Evolutionary conservation across 2,888 invertebrate species (phyloP).

Genomic region (Pteria penguin): DNA sequence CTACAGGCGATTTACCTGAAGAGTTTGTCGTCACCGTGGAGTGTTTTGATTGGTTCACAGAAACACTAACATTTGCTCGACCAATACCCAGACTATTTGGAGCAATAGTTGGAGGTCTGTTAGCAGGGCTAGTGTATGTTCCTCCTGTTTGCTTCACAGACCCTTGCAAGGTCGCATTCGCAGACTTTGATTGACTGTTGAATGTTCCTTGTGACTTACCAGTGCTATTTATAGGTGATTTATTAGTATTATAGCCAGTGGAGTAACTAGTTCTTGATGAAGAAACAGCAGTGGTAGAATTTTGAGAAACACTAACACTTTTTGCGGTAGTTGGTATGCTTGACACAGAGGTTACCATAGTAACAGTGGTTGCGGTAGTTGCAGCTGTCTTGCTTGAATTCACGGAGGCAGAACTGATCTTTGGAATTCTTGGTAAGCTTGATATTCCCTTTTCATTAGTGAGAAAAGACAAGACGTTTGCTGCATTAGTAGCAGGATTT

Average conservation of each 20-base stretch:
- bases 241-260: not conserved
- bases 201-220: not conserved
- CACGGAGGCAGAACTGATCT: constrained; percentile 61
- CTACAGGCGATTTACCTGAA: not conserved
- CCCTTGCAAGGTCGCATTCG: not conserved
- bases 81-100: not conserved
- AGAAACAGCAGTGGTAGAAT: not conserved
- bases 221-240: not conserved
- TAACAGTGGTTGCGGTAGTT: constrained; percentile 26
- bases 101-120: not conserved
- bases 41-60: not conserved
- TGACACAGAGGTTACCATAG: constrained; percentile 3
- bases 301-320: not conserved
- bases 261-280: not conserved
- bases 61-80: not conserved
- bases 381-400: constrained; percentile 37
- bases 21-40: too few species aligned
- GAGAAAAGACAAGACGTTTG: constrained; percentile 60
- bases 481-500: constrained; percentile 25
- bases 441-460: constrained; percentile 70
- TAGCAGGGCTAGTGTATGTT: not conserved
- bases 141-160: not conserved
- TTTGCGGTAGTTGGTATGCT: constrained; percentile 4
- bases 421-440: constrained; percentile 71
- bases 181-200: not conserved